phyloP scores from a whole-genome alignment of 2,113 vertebrate species.

The Odocoileus hemionus region DNA sequence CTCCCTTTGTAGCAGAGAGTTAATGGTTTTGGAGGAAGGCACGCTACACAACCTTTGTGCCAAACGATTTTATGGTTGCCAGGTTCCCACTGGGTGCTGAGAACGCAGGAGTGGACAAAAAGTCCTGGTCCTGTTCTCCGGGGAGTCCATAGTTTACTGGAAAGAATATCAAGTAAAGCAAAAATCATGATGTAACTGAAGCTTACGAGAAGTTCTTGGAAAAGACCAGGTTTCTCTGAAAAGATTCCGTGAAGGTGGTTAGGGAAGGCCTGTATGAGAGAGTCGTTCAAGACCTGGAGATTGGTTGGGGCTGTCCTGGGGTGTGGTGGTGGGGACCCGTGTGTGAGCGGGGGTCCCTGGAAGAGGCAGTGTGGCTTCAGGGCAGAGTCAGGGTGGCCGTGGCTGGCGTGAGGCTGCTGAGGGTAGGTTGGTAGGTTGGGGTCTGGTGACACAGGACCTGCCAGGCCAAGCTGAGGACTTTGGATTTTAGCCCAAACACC shows the following conservation, averaged over 20 bases:
- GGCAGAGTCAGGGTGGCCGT: not conserved
- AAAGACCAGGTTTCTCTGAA: not conserved
- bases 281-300: not conserved
- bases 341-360: not conserved
- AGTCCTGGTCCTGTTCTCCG: not conserved
- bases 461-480: not conserved
- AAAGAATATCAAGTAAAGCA: not conserved
- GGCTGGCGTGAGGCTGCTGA: not conserved
- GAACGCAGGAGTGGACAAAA: not conserved
- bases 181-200: slow-evolving; percentile 6
- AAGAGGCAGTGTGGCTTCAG: not conserved
- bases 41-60: not conserved
- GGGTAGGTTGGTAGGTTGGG: not conserved
- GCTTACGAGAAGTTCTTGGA: not conserved
- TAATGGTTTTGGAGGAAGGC: slow-evolving; percentile 1
- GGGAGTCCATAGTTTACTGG: not conserved
- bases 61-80: not conserved
- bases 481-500: not conserved
- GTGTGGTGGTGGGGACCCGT: not conserved
- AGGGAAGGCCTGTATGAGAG: not conserved
- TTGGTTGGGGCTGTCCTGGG: not conserved
- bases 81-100: not conserved
- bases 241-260: not conserved
- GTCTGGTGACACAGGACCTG: not conserved
- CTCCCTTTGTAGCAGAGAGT: not conserved